Evolutionary conservation across 2,888 invertebrate genomes (phyloP), one percentile per base, ranked within the genome.

Genomic region (Mythimna pallens): DNA sequence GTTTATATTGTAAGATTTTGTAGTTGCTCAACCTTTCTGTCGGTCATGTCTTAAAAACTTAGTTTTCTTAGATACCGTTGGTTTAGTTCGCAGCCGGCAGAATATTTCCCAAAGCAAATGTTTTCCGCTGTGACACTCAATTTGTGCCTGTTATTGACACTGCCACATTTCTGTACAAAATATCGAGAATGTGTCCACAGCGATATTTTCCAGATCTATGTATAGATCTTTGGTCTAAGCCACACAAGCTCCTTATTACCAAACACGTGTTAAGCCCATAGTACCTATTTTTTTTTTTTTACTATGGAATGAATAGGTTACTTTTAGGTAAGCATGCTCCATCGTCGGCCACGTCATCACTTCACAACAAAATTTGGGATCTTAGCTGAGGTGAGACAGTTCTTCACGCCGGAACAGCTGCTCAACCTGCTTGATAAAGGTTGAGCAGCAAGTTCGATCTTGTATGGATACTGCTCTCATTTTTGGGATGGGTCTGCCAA

Each of bases 131-230:
- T 61, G 78, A 84, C 81, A 84, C 66, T 66, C 78, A 73, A 84
- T 82, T 74, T 78, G 54, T 17, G 40, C n/a, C 67, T 81, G 81
- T 64, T 84, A 75, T 81, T 78, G 78, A 75, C 74, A 80, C 68
- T 54, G 40, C 10, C 34, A 52, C 12, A 52, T 65, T 55, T 58
- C 58, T 7, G 4, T 50, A 62, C 57, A 34, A 80, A 66, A 67
- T 77, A 74, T 80, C 30, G 34, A n/a, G 25, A 59, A 73, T 14
- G 34, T 64, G 58, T 58, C 63, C 22, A 25, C n/a, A 0, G n/a
- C 17, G 59, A 57, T 61, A 55, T 58, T 58, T 54, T 40, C 36
- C 14, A 14, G 40, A 34, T 70, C 22, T 47, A 36, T 62, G 25
- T 47, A 59, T 70, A 17, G 10, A 36, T 58, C 9, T 0, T 40